These are phyloP conservation scores for Tautogolabrus adspersus DNA, from an alignment of 2,113 vertebrate genomes.

Conservation along the genomic window DNA sequence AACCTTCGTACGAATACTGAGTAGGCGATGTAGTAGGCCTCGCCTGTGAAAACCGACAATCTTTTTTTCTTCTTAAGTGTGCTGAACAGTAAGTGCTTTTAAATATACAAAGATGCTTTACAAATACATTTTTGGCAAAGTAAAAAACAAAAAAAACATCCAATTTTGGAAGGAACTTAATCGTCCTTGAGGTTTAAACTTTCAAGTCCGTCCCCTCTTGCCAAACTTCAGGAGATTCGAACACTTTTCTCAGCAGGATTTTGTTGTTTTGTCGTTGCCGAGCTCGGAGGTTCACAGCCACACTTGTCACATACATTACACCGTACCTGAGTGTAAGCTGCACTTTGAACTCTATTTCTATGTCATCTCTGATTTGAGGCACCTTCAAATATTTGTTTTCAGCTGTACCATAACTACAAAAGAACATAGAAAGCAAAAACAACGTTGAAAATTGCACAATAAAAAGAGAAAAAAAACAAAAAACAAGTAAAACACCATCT, in stretches of 20 bases:
- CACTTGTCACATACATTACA: conserved; percentile 1
- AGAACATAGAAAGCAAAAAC: conserved; percentile 72
- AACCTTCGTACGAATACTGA: conserved; percentile 71
- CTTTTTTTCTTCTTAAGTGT: conserved; percentile 53
- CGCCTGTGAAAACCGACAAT: conserved; percentile 53
- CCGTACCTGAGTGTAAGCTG: conserved; percentile 63
- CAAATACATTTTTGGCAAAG: conserved; percentile 78
- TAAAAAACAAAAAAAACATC: conserved; percentile 34
- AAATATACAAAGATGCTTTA: conserved; percentile 74
- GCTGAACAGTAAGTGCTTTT: conserved; percentile 79
- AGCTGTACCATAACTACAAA: conserved; percentile 83
- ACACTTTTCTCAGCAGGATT: conserved; percentile 26
- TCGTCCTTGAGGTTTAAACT: conserved; percentile 34
- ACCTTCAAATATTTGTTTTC: conserved; percentile 87
- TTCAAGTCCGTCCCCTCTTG: conserved; percentile 54
- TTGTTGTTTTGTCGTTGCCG: background rate
- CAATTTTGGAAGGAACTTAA: conserved; percentile 44
- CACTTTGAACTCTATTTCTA: conserved; percentile 43
- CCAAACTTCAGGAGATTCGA: conserved; percentile 19
- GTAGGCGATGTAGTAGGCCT: conserved; percentile 49
- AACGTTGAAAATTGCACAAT: conserved; percentile 83
- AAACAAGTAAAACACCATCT: conserved; percentile 83
- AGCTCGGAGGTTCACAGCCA: conserved; percentile 50
- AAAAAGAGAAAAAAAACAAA: conserved; percentile 89
- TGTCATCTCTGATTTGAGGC: conserved; percentile 81